A percentile compares a stretch with the other conserved stretches of the same genome.
phyloP scores from a whole-genome alignment of 2,888 invertebrate genomes.

The Hyalella azteca region DNA sequence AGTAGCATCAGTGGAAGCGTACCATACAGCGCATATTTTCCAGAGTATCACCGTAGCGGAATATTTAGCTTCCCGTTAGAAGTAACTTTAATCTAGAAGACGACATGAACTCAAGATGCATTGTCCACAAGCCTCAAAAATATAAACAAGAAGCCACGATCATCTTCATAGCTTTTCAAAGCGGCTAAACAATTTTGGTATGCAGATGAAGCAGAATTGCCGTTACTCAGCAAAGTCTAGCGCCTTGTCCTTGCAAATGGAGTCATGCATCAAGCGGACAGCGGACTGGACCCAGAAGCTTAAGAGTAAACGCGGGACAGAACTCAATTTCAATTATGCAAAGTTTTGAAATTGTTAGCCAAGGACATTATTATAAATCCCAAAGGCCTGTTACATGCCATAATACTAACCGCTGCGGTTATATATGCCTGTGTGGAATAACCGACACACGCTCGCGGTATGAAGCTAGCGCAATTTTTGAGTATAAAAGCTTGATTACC shows the following conservation, averaged over 20 bases:
- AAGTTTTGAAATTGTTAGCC: conserved; percentile 22
- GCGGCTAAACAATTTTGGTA: conserved; percentile 34
- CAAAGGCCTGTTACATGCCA: conserved; percentile 16
- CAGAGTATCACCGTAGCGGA: no score
- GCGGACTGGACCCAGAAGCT: conserved; percentile 27
- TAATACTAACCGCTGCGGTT: conserved; percentile 14
- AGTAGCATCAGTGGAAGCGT: no score
- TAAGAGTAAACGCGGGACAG: conserved; percentile 28
- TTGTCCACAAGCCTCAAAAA: no score
- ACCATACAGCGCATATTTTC: no score
- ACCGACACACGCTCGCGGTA: background rate
- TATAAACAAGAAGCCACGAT: no score
- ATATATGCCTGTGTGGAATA: conserved; percentile 1
- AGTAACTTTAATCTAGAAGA: no score
- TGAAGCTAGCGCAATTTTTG: background rate
- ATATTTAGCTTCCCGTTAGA: no score
- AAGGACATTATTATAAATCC: conserved; percentile 32
- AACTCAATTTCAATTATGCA: conserved; percentile 37
- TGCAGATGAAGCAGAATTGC: conserved; percentile 29
- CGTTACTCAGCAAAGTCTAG: conserved; percentile 30
- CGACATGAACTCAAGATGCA: no score
- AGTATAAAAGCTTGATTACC: background rate
- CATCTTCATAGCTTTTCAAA: conserved; percentile 36
- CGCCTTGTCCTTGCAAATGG: conserved; percentile 34
- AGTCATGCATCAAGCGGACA: conserved; percentile 34